Evolutionary conservation across 2,797 vertebrate species (phyloP).

Genomic region (Tokudaia muenninki): DNA sequence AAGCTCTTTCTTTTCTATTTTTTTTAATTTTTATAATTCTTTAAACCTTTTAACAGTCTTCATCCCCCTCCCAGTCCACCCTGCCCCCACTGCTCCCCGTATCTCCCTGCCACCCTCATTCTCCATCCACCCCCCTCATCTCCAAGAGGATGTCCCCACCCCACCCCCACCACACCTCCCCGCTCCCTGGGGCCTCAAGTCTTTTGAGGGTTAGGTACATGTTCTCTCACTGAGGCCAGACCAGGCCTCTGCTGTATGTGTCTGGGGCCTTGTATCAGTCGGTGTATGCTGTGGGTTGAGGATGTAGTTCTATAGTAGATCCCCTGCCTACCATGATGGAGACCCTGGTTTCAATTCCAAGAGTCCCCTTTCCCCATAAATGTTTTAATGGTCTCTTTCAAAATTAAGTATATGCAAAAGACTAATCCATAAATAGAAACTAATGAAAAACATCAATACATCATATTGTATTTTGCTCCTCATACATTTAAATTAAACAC

Average conservation of each 20-base stretch:
- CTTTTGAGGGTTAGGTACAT: neutral
- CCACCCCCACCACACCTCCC: neutral
- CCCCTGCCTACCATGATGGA: neutral
- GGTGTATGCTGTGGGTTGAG: neutral
- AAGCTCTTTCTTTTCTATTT: neutral
- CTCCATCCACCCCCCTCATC: neutral
- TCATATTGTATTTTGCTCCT: neutral
- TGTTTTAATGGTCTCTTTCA: conserved; percentile 23
- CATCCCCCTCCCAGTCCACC: no score
- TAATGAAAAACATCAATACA: neutral
- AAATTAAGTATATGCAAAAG: conserved; percentile 33
- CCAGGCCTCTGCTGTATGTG: neutral
- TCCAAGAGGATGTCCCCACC: neutral
- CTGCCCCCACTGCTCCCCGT: neutral
- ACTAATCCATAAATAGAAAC: neutral
- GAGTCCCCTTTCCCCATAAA: neutral
- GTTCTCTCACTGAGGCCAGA: neutral
- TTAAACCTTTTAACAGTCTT: no score
- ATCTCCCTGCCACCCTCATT: neutral
- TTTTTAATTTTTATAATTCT: no score
- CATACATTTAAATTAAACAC: neutral
- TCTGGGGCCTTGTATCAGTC: neutral
- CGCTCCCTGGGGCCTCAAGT: neutral
- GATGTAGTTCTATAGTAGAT: neutral
- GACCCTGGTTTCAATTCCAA: neutral